Base-by-base conservation (phyloP, 2,113 vertebrate species). In the Phaethornis superciliosus region DNA sequence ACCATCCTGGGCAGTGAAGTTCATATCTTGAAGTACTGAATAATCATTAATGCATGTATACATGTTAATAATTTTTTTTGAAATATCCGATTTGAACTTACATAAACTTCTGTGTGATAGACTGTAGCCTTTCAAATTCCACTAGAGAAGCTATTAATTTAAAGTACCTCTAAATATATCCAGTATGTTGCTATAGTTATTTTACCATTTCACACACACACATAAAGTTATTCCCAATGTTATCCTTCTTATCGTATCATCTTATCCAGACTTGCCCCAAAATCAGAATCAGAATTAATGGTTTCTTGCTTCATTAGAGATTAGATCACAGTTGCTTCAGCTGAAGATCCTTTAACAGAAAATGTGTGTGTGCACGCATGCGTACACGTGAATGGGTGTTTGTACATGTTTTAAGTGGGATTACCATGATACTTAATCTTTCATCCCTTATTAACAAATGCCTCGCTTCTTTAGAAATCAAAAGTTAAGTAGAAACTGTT, bases 161-260 rank as follows among this genome's bases (percentile, higher is more conserved):
- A 26, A 86, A 95, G 68, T 81, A 15, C 33, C 24, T 75, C 24
- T 94, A 69, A 85, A 54, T 60, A 33, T 59, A 81, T 28, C 27
- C 20, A 68, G 26, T 35, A 63, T 20, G 17, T 75, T 89, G 7
- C 46, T 24, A 32, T 78, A 80, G 90, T 74, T 49, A 47, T 74
- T 96, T 96, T 77, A 72, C 75, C 72, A 82, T 96, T 97, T 95
- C 92, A 86, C 74, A 72, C 44, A 85, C 94, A 71, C 80, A 75
- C 55, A 85, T 70, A 82, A 91, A 76, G 89, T 21, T 16, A 67
- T 81, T 96, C 81, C 46, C 67, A 88, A 49, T 92, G 68, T 82
- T 94, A 94, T 72, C 54, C 68, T 89, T 75, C 60, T 96, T 92
- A 58, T 80, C n/a, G n/a, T n/a, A n/a, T n/a, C n/a, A n/a, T n/a